Evolutionary conservation across 1,140 invertebrate genomes (phyloP), one percentile per base, ranked within the genome.

Genomic region (Gryllus bimaculatus): DNA sequence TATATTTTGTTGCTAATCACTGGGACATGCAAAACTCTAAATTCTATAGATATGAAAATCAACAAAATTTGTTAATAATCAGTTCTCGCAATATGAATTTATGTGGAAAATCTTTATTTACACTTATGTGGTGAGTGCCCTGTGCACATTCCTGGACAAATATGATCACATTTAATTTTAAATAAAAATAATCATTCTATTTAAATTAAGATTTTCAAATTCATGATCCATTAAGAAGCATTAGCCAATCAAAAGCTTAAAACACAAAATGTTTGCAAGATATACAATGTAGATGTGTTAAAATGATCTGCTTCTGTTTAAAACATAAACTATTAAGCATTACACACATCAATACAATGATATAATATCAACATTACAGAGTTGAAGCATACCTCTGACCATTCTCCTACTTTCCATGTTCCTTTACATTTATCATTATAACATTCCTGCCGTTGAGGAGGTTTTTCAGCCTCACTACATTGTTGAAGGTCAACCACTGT

Each of bases 371-470:
- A 39, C 26, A 39, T 2, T 39, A 5, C 26, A 39, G 26, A 39
- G 26, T 39, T 39, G 26, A 47, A 18, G 75, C 75, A 47, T 87
- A 96, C 95, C 90, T 95, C 92, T 47, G 93, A 95, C 95, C 95
- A 96, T 81, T 93, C 91, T 8, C 93, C 93, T 13, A 93, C 92
- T 82, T 90, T 90, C 95, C 95, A 97, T 15, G 92, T 91, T 0
- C 93, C 93, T 84, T 91, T 91, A 86, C 95, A 97, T 20, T 90
- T 90, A 78, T 91, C 89, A 82, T 93, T 94, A 85, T 91, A 90
- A 83, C 94, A 96, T 83, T 95, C 91, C 83, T 92, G 91, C 73
- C 89, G 88, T 82, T 91, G 89, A 39, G 90, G 86, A 5, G 95
- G 95, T 82, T 88, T 90, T 48, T 90, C 88, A 74, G 87, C 86